Evolutionary conservation across 2,113 vertebrate genomes (phyloP), one percentile per base, ranked within the genome.

Genomic region (Genyomyrus donnyi): DNA sequence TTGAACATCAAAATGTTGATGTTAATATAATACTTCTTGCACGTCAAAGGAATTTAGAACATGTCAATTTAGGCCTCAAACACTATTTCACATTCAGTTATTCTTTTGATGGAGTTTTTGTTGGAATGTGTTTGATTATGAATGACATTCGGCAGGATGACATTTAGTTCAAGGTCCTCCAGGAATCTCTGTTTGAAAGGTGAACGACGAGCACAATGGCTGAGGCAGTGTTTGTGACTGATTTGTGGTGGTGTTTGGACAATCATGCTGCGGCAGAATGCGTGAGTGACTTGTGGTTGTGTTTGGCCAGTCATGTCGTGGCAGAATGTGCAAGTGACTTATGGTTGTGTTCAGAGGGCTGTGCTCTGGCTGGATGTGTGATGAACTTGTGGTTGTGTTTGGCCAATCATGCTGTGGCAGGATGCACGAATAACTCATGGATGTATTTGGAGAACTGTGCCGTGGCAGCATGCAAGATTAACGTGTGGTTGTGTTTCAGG

Each of bases 61-160:
- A 46, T 89, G 88, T 74, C 88, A 62, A 74, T 45, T 74, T 62
- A 62, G 46, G 46, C 21, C 56, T 27, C 88, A 89, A 27, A 31
- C 62, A 89, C 35, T 48, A 46, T 89, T 70, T 74, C 45, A 74
- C n/a, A 89, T 48, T 62, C 56, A 89, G 88, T 74, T 66, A 89
- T 46, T 89, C 62, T 49, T 80, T 85, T 85, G 83, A 85, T 85
- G 83, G 35, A 80, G 35, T 85, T 45, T 89, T 89, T 74, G 45
- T 77, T 50, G n/a, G 62, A 31, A 31, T 48, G 45, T 27, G 88
- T 45, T 11, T 66, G 46, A 66, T 74, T 89, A 74, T 89, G 62
- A 89, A 66, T 89, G 88, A 48, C 62, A 89, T 45, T 48, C 24
- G 24, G 21, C 2, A 15, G 74, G 35, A 13, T 80, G 74, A 80